These are phyloP conservation scores for Turnix velox DNA, from an alignment of 2,113 vertebrate species.

Conservation along the genomic window DNA sequence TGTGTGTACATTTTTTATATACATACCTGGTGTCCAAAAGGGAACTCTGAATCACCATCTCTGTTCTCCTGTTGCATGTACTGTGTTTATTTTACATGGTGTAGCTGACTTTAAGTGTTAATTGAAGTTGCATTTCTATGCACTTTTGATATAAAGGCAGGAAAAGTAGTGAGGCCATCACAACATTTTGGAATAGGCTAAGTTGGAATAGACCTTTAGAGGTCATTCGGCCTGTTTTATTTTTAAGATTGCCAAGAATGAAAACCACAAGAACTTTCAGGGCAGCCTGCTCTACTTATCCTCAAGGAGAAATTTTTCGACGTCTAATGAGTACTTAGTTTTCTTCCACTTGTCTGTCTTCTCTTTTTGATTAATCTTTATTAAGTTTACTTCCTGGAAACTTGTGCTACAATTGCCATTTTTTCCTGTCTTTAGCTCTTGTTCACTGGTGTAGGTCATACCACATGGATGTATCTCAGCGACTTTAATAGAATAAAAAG, in stretches of 20 bases:
- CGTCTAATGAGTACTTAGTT: not conserved
- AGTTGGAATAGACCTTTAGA: not conserved
- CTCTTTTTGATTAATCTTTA: not conserved
- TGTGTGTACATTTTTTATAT: not conserved
- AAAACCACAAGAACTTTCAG: not conserved
- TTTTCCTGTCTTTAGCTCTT: not conserved
- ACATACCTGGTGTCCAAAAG: not conserved
- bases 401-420: not conserved
- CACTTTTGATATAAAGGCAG: not conserved
- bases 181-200: not conserved
- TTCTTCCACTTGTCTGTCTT: not conserved
- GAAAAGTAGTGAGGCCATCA: not conserved
- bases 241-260: not conserved
- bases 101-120: not conserved
- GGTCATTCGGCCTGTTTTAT: not conserved
- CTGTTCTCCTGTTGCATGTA: fast-evolving
- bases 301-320: not conserved
- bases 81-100: not conserved
- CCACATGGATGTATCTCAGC: not conserved
- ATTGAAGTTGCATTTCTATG: not conserved
- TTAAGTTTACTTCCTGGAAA: not conserved
- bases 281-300: not conserved
- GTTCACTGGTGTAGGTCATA: not conserved
- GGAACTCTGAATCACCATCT: not conserved
- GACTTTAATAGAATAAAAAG: not conserved